Evolutionary conservation across 2,888 invertebrate species (phyloP).

Genomic region (Agrochola circellaris): DNA sequence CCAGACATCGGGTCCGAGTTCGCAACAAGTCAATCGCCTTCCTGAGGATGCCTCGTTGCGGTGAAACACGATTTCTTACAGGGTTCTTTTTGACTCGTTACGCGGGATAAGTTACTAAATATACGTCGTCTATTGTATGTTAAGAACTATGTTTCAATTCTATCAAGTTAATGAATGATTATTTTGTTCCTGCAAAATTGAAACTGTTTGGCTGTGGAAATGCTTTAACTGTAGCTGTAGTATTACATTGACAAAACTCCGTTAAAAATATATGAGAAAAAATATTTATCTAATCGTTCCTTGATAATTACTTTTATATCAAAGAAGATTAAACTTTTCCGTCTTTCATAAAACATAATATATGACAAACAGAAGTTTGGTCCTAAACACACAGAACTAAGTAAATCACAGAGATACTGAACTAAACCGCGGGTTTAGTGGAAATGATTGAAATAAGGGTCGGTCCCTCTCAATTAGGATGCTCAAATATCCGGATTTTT

Average conservation of each 20-base stretch:
- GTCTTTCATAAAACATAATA: not conserved
- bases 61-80: no score
- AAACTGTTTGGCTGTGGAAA: not conserved
- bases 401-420: not conserved
- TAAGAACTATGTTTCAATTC: not conserved
- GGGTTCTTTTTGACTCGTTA: no score
- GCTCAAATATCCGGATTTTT: not conserved
- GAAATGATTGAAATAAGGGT: constrained; percentile 1
- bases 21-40: no score
- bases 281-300: not conserved
- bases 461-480: not conserved
- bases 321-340: not conserved
- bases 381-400: not conserved
- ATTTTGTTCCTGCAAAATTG: not conserved
- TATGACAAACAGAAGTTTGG: not conserved
- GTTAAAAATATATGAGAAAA: not conserved
- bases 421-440: not conserved
- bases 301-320: not conserved
- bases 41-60: no score
- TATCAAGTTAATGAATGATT: not conserved
- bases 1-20: no score
- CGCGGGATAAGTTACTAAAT: no score
- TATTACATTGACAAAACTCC: not conserved
- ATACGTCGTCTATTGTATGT: no score
- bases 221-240: not conserved